Evolutionary conservation across 2,888 invertebrate species (phyloP).

Genomic region (Cataglyphis livida): DNA sequence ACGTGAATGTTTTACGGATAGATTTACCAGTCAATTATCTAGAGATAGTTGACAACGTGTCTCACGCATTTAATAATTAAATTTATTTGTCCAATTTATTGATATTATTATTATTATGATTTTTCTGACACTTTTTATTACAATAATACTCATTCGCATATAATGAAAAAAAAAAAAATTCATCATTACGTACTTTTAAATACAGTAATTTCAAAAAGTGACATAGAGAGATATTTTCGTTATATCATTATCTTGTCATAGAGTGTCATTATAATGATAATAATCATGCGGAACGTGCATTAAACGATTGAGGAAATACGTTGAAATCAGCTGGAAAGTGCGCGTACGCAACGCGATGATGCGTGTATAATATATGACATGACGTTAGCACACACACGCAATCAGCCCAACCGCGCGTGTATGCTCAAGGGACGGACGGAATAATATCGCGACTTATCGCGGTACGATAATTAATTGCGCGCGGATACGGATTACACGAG

Average conservation of each 20-base stretch:
- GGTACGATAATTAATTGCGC: conserved; percentile 70
- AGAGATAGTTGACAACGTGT: not conserved
- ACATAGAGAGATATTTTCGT: not conserved
- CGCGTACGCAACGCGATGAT: conserved; percentile 36
- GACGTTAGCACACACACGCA: conserved; percentile 27
- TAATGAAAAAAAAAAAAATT: not conserved
- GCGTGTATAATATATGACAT: conserved; percentile 48
- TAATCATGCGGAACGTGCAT: conserved; percentile 9
- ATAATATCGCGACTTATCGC: conserved; percentile 64
- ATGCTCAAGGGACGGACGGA: conserved; percentile 42
- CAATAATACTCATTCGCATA: too few species aligned
- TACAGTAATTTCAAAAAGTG: not conserved
- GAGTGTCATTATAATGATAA: conserved; percentile 28
- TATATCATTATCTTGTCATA: conserved; percentile 3
- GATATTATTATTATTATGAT: not conserved
- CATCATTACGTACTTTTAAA: not conserved
- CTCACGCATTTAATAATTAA: not conserved
- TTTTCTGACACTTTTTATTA: not conserved
- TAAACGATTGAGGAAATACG: conserved; percentile 46
- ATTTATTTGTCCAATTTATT: not conserved
- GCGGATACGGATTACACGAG: conserved; percentile 69
- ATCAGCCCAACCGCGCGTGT: conserved; percentile 29
- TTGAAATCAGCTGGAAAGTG: conserved; percentile 37
- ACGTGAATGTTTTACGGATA: not conserved
- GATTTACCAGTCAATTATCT: not conserved